Conservation (phyloP, 2,797 vertebrate species). For the Xiphophorus birchmanni region DNA sequence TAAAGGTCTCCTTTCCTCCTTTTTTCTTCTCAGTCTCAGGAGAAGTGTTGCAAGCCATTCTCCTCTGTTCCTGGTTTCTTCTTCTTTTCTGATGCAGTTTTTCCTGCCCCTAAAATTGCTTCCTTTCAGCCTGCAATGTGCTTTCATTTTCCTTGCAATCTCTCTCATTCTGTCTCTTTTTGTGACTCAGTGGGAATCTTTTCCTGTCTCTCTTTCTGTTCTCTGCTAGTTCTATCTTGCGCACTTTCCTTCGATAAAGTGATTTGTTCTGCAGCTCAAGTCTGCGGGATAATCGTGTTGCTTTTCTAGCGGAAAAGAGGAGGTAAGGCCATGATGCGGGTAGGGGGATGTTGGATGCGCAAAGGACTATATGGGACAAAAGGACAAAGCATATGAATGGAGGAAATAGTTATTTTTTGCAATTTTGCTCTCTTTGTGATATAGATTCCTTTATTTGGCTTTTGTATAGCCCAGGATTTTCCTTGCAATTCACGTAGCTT, state of each 20-base stretch:
- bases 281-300: conserved; percentile 79
- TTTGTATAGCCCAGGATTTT: conserved; percentile 35
- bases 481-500: background rate
- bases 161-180: conserved; percentile 56
- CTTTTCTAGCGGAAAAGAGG: conserved; percentile 69
- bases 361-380: conserved; percentile 49
- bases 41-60: conserved; percentile 38
- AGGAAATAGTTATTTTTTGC: conserved; percentile 40
- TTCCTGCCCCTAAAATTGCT: conserved; percentile 28
- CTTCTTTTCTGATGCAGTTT: conserved; percentile 23
- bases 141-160: conserved; percentile 64
- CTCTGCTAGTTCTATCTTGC: conserved; percentile 61
- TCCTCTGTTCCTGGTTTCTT: conserved; percentile 24
- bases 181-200: conserved; percentile 71
- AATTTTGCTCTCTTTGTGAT: conserved; percentile 44
- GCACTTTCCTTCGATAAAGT: conserved; percentile 77
- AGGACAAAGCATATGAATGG: conserved; percentile 63
- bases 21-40: conserved; percentile 26
- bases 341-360: conserved; percentile 7
- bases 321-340: conserved; percentile 37
- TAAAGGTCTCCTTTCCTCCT: conserved; percentile 49
- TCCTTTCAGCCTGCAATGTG: conserved; percentile 56
- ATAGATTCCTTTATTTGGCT: conserved; percentile 66
- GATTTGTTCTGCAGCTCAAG: conserved; percentile 88
- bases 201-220: conserved; percentile 45